Evolutionary conservation across 2,113 vertebrate genomes (phyloP), one percentile per base, ranked within the genome.

Genomic region (Mastomys natalensis): DNA sequence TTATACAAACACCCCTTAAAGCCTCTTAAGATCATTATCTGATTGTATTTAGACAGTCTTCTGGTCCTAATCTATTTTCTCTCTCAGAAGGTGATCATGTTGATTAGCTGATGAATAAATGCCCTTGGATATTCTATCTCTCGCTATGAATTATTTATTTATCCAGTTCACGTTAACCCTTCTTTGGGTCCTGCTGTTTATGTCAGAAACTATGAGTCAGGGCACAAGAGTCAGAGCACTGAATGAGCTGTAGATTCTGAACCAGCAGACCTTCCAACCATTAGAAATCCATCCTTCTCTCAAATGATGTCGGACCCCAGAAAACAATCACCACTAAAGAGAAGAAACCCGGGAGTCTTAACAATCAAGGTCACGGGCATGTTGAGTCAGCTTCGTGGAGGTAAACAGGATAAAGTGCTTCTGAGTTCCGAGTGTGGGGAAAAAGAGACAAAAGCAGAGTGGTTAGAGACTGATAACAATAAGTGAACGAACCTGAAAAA

Each of bases 71-170:
- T 96, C 97, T 96, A 66, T 95, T 90, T 90, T 95, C 77, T 96
- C 37, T 70, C 26, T 96, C 37, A 76, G 76, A 95, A 70, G 88
- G 48, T 64, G 66, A 82, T 78, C 70, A 15, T 48, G 73, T 84
- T 96, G 91, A 96, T 98, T 96, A 97, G 91, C 62, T 91, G 74
- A 93, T 96, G 48, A 96, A 77, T 86, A 96, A 96, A 93, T 89
- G 66, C n/a, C 40, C 48, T 91, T 95, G 17, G 40, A 89, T 37
- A 48, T 87, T 94, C 87, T 84, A 34, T 91, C 95, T 92, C 11
- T 96, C 66, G 72, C 34, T 73, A 80, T 82, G 94, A 94, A 89
- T 96, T 95, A 97, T 97, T 96, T 87, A 82, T 78, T 45, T 82
- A 87, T 78, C 89, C 88, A 95, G 3, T 26, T 97, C 48, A 84